A percentile compares a stretch with the other conserved stretches of the same genome.
Evolutionary conservation across 2,113 vertebrate genomes (phyloP).

Genomic region (Excalfactoria chinensis): DNA sequence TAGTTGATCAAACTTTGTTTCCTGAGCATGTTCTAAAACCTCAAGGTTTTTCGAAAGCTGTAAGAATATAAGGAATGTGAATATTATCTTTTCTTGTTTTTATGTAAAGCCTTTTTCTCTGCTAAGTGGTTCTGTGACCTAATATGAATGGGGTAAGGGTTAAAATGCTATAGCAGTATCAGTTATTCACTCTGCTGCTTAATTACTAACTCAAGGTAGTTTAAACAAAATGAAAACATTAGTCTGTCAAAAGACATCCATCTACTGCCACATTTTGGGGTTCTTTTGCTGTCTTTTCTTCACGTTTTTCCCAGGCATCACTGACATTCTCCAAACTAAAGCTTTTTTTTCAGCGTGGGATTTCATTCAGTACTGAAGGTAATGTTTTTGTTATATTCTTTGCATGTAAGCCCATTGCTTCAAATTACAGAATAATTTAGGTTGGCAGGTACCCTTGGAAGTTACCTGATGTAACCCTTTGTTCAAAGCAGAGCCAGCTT

Average conservation of each 20-base stretch:
- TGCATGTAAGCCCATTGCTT: background rate
- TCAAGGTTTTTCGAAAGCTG: background rate
- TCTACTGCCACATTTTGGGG: background rate
- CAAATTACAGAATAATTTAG: background rate
- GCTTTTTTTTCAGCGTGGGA: background rate
- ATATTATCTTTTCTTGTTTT: background rate
- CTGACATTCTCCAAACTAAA: background rate
- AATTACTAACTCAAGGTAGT: slow-evolving; percentile 31
- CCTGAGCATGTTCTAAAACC: background rate
- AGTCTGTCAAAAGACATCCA: background rate
- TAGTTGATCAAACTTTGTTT: background rate
- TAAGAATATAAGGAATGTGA: background rate
- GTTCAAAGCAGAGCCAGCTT: background rate
- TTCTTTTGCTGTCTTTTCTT: background rate
- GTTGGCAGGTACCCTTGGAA: background rate
- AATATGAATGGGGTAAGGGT: background rate
- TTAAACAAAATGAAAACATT: slow-evolving; percentile 42
- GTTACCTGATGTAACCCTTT: background rate
- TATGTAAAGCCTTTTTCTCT: background rate
- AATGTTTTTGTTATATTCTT: background rate
- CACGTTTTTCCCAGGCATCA: background rate
- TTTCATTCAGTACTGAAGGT: background rate
- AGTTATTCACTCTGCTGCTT: slow-evolving; percentile 4
- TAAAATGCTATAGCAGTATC: background rate
- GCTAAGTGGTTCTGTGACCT: background rate